A percentile compares a stretch with the other conserved stretches of the same genome.
Evolutionary conservation across 2,797 vertebrate genomes (phyloP).

Genomic region (Rhynchonycteris naso): DNA sequence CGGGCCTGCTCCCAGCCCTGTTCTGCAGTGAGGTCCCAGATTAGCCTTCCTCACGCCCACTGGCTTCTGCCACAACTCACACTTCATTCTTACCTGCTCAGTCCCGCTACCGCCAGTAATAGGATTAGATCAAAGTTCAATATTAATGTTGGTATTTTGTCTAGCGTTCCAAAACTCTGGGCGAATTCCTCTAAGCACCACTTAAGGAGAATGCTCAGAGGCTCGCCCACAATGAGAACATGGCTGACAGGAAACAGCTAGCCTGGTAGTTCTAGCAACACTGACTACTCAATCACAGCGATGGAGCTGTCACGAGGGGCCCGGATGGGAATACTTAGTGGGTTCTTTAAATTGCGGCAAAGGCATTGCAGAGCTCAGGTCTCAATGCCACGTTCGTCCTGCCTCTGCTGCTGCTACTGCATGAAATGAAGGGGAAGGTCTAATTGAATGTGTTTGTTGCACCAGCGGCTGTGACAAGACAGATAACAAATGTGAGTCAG

Average conservation of each 20-base stretch:
- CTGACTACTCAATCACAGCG: not conserved
- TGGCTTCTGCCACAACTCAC: not conserved
- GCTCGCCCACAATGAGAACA: not conserved
- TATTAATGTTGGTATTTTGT: not conserved
- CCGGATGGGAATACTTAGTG: not conserved
- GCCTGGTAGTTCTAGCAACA: not conserved
- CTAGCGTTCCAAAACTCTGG: not conserved
- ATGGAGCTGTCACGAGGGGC: not conserved
- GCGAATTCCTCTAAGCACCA: not conserved
- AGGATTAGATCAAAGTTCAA: not conserved
- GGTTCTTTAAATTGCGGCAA: not conserved
- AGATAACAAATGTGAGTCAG: constrained; percentile 62
- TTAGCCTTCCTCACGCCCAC: not conserved
- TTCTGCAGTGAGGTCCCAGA: not conserved
- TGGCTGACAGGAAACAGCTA: not conserved
- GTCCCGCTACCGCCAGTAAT: not conserved
- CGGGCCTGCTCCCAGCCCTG: not conserved
- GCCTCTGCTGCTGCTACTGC: not conserved
- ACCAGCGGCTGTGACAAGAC: constrained; percentile 61
- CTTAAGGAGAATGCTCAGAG: not conserved
- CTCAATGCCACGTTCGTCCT: not conserved
- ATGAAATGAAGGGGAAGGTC: not conserved
- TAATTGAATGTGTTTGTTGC: constrained; percentile 36
- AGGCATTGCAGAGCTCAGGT: not conserved
- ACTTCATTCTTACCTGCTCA: not conserved